Evolutionary conservation across 2,797 vertebrate species (phyloP).

Genomic region (Monodelphis domestica): DNA sequence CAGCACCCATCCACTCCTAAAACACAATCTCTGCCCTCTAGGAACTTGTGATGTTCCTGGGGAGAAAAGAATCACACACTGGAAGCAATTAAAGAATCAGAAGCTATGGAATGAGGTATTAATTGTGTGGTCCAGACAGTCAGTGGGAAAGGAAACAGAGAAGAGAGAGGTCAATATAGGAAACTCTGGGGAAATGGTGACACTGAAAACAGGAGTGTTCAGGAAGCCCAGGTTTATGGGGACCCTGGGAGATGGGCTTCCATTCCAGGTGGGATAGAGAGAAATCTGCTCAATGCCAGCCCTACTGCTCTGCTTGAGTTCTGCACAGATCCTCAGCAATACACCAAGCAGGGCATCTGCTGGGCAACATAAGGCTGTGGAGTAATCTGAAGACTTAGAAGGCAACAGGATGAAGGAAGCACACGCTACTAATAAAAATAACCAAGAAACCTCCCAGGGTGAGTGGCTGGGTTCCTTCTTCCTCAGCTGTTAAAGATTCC

Average conservation of each 20-base stretch:
- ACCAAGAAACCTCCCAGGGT: slow-evolving; percentile 78
- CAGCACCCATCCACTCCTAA: background rate
- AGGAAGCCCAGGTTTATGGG: background rate
- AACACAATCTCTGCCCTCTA: background rate
- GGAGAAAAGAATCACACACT: background rate
- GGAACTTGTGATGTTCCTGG: background rate
- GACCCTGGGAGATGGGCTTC: background rate
- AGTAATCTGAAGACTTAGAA: background rate
- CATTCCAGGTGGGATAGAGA: background rate
- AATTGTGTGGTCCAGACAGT: background rate
- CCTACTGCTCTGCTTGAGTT: background rate
- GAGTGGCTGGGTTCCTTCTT: slow-evolving; percentile 77
- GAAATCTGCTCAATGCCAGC: background rate
- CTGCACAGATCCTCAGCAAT: background rate
- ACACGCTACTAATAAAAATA: slow-evolving; percentile 80
- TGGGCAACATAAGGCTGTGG: background rate
- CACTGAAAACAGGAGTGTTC: background rate
- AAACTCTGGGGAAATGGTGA: background rate
- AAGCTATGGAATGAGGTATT: background rate
- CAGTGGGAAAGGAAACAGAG: background rate
- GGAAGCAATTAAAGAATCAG: background rate
- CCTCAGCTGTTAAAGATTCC: slow-evolving; percentile 75
- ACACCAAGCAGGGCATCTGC: background rate
- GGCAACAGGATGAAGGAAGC: slow-evolving; percentile 35
- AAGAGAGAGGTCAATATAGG: background rate